phyloP scores from a whole-genome alignment of 1,140 invertebrate species.

The Heliconius melpomene region DNA sequence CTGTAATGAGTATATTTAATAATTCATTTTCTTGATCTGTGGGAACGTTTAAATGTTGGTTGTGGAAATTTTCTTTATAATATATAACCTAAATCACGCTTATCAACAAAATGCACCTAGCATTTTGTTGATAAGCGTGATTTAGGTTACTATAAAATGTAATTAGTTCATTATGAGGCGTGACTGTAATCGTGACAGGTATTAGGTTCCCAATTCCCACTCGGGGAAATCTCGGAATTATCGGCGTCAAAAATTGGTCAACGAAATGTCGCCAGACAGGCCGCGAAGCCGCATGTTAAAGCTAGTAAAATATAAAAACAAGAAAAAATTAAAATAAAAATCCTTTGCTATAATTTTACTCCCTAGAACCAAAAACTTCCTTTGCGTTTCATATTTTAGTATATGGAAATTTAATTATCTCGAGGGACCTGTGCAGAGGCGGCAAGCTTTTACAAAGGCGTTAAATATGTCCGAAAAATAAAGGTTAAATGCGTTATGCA shows the following conservation, averaged over 20 bases:
- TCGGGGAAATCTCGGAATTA: no score
- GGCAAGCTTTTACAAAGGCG: constrained; percentile 17
- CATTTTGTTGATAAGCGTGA: no score
- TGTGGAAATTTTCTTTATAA: background rate
- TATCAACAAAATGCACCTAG: no score
- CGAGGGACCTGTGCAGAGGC: constrained; percentile 13
- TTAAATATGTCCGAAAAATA: constrained; percentile 19
- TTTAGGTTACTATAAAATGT: no score
- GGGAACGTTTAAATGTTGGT: background rate
- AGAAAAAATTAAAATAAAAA: background rate
- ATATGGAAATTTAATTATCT: constrained; percentile 30
- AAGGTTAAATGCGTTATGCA: constrained; percentile 5
- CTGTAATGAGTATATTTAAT: constrained; percentile 22
- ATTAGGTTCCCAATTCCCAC: no score
- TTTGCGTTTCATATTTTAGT: constrained; percentile 5
- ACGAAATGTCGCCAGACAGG: no score
- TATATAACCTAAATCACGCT: no score
- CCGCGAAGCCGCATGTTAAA: background rate
- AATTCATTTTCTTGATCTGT: background rate
- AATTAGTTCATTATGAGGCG: no score
- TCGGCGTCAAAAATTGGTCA: no score
- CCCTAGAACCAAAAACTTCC: background rate
- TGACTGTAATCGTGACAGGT: no score
- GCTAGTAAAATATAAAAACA: background rate
- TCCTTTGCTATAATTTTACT: background rate